A percentile compares a stretch with the other conserved stretches of the same genome.
Evolutionary conservation across 2,888 invertebrate genomes (phyloP).

Genomic region (Drosophila mettleri): DNA sequence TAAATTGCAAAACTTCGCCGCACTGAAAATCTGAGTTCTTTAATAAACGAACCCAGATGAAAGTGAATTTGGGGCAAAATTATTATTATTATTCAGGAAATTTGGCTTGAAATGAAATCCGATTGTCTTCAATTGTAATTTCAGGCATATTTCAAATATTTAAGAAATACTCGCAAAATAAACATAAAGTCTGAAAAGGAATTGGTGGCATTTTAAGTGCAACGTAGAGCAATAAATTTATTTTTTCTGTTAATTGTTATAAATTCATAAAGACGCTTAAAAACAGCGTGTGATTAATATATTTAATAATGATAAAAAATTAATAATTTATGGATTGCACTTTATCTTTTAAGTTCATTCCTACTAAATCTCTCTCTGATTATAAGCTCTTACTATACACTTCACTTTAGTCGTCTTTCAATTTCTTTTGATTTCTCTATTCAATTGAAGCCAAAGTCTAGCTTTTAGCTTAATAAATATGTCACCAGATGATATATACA

Average conservation of each 20-base stretch:
- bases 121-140: neutral
- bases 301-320: no score
- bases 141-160: neutral
- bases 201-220: neutral
- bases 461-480: conserved; percentile 20
- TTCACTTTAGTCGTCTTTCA: neutral
- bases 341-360: no score
- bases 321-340: no score
- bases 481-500: no score
- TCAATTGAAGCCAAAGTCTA: neutral
- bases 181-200: neutral
- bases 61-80: neutral
- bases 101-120: neutral
- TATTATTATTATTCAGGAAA: neutral
- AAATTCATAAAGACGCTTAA: neutral
- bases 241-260: neutral
- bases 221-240: neutral
- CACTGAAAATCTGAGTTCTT: neutral
- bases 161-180: neutral
- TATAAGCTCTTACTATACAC: no score
- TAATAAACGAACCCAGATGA: neutral
- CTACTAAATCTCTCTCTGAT: no score
- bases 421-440: neutral
- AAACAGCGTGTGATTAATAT: neutral
- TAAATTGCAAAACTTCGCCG: conserved; percentile 21